phyloP scores from a whole-genome alignment of 2,113 vertebrate genomes.

The Cynocephalus volans region DNA sequence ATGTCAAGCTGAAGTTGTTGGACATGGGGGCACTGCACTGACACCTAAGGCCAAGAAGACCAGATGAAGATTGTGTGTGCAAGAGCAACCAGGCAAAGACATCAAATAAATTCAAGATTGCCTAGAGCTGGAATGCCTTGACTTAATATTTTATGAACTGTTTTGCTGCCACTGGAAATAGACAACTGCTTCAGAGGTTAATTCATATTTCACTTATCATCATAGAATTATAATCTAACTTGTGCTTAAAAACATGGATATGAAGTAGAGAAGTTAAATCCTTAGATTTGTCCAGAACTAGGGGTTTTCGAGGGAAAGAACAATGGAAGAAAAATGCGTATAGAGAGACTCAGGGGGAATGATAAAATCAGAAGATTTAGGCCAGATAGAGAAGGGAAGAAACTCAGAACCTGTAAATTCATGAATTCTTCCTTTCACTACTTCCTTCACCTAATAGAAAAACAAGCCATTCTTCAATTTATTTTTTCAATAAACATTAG shows the following conservation, averaged over 20 bases:
- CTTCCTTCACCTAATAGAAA: neutral
- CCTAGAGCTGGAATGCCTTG: neutral
- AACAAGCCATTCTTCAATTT: neutral
- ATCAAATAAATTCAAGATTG: neutral
- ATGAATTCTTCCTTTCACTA: neutral
- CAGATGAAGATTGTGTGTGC: neutral
- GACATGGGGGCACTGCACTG: neutral
- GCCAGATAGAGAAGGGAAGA: neutral
- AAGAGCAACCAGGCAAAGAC: neutral
- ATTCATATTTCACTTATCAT: neutral
- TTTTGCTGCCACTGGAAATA: neutral
- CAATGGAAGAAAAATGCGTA: neutral
- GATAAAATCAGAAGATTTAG: neutral
- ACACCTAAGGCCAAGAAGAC: neutral
- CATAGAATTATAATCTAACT: neutral
- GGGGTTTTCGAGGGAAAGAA: neutral
- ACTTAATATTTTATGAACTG: neutral
- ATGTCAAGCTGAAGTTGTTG: neutral
- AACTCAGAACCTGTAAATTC: neutral
- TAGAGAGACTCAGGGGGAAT: neutral
- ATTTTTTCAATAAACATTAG: neutral
- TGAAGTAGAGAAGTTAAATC: neutral
- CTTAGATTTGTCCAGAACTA: neutral
- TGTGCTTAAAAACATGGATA: neutral
- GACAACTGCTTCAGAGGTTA: neutral